Conservation (phyloP, 1,140 invertebrate species). For the Micrasema minimum region DNA sequence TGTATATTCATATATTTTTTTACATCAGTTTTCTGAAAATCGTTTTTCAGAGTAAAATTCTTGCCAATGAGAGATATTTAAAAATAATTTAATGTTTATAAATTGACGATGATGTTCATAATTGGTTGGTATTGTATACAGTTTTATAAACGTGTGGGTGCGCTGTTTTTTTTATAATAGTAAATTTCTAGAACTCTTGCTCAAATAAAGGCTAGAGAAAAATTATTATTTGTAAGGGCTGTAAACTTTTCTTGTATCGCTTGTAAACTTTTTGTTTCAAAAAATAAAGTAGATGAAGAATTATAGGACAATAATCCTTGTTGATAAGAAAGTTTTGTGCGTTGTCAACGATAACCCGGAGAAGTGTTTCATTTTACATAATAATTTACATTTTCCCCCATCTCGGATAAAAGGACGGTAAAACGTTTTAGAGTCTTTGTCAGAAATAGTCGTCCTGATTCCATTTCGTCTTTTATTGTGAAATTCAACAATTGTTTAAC, state of each 20-base stretch:
- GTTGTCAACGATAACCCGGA: conserved; percentile 47
- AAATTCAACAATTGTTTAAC: conserved; percentile 19
- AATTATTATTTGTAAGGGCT: conserved; percentile 2
- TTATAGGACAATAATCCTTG: conserved; percentile 33
- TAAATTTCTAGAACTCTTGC: too few species aligned
- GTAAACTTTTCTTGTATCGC: background rate
- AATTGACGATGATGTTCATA: too few species aligned
- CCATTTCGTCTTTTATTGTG: conserved; percentile 24
- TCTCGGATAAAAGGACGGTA: background rate
- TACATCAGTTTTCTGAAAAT: too few species aligned
- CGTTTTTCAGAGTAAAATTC: too few species aligned
- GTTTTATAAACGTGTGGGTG: too few species aligned
- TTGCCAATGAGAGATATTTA: too few species aligned
- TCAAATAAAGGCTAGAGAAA: too few species aligned
- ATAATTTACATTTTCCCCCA: conserved; percentile 47
- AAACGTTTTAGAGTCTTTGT: conserved; percentile 9
- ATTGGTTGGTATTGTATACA: too few species aligned
- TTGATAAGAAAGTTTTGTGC: conserved; percentile 46
- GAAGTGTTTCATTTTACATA: conserved; percentile 48
- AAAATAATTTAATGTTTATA: too few species aligned
- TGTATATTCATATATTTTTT: too few species aligned
- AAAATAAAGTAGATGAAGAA: conserved; percentile 24
- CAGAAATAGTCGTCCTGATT: background rate
- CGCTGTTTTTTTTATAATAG: too few species aligned
- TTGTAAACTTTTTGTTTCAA: conserved; percentile 16